These are phyloP conservation scores for Phalacrocorax aristotelis DNA, from an alignment of 2,113 vertebrate genomes.

Conservation along the genomic window DNA sequence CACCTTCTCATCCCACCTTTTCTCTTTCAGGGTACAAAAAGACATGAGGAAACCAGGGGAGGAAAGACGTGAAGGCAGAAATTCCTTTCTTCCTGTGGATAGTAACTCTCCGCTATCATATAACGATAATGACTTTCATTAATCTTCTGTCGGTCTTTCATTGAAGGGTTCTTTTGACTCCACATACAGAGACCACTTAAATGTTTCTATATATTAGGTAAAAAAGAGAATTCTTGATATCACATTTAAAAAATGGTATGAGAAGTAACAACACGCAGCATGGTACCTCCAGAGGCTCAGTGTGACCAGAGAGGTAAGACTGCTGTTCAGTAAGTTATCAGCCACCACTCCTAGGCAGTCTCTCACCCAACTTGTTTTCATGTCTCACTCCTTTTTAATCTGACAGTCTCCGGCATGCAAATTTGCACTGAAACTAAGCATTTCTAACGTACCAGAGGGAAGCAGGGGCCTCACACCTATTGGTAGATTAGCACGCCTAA, in stretches of 20 bases:
- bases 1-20: slow-evolving; percentile 3
- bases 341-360: neutral
- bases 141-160: slow-evolving; percentile 36
- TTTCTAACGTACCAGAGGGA: neutral
- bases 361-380: slow-evolving; percentile 24
- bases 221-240: slow-evolving; percentile 1
- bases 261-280: neutral
- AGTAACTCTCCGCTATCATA: slow-evolving; percentile 5
- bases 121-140: slow-evolving; percentile 52
- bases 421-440: neutral
- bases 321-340: neutral
- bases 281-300: neutral
- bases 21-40: slow-evolving; percentile 18
- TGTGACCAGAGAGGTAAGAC: neutral
- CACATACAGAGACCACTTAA: neutral
- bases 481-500: neutral
- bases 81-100: slow-evolving; percentile 19
- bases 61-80: slow-evolving; percentile 5
- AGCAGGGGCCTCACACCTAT: slow-evolving; percentile 18
- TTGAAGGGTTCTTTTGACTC: neutral
- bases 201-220: neutral
- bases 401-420: slow-evolving; percentile 3
- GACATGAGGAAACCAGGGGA: neutral
- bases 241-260: neutral
- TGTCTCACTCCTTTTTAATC: slow-evolving; percentile 26